Evolutionary conservation across 2,797 vertebrate species (phyloP), one percentile per base, ranked within the genome.

Genomic region (Manis javanica): DNA sequence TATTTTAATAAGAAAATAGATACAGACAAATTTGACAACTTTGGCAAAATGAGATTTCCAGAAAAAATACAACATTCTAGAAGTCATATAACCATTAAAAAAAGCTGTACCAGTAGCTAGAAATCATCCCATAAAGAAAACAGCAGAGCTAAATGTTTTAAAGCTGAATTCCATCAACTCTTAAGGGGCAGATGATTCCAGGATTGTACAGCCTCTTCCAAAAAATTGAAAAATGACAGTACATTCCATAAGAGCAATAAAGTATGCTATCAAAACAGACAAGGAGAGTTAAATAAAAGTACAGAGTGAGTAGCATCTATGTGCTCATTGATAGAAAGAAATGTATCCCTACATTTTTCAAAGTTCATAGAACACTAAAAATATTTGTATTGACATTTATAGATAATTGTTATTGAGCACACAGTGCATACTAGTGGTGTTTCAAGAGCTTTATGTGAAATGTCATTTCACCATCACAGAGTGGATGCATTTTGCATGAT

Each of bases 391-490:
- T 55, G 29, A 37, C 37, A 23, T 49, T 24, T 68, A 37, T 29
- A 49, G n/a, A 23, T 19, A 78, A 23, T 16, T 24, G 12, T n/a
- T 18, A 51, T 1, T 42, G 59, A 61, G 53, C 66, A 24, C 23
- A 10, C 1, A 23, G 11, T 15, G 29, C 3, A 29, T 3, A 29
- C 68, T 19, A n/a, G 39, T 1, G 2, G 1, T n/a, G 6, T 19
- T 29, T n/a, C 29, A 7, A 10, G 39, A 23, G n/a, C 9, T 69
- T 68, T 85, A 3, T 29, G 15, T 1, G 26, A 46, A 64, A 37
- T 42, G 9, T 2, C 53, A 6, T 39, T 46, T 46, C 16, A 1
- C 0, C 57, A 8, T 26, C 51, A 42, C 61, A 7, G 16, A 26
- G 29, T 6, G 2, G 53, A 39, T 13, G 24, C 19, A 23, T 24